Base-by-base conservation (phyloP, 2,797 vertebrate genomes). In the Oryzias sinensis region DNA sequence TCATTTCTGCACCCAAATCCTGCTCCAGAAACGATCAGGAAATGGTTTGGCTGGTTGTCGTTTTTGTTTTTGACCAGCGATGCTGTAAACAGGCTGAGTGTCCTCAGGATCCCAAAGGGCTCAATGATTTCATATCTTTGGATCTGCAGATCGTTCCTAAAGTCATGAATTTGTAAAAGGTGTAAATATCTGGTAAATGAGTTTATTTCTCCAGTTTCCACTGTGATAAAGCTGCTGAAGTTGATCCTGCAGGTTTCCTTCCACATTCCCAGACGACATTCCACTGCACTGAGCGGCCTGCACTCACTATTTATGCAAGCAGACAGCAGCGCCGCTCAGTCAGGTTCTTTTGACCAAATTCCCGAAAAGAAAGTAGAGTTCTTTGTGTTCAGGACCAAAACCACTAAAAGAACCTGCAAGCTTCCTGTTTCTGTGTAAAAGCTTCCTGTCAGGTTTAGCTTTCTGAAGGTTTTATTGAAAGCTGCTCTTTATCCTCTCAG, bases 361-460 rank as follows among this genome's bases (percentile, higher is more conserved):
- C 9, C 16, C 4, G 18, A 18, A 8, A 45, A 16, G 7, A 16
- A 43, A 14, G 2, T 2, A n/a, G 15, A 14, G 15, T 16, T 77
- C 54, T 62, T 55, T 60, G 55, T 59, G 64, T 73, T 67, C 77
- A 77, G 77, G 81, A 87, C 85, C 82, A 86, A 84, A 87, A 77
- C 80, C 71, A 81, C 66, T 71, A 74, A 69, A 63, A 50, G 56
- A 78, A 75, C 51, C 62, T 82, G 85, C 84, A 33, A 33, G 3
- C 33, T 33, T 33, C 33, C 33, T 33, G 9, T 33, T 33, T 18
- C 29, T 20, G 50, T 54, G 43, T 44, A 17, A 53, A 52, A 49
- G 27, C 64, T 66, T 75, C 74, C 54, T 55, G 75, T 77, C 54
- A 20, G 59, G 29, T 56, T 55, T 53, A 65, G 45, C 55, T 70